Base-by-base conservation (phyloP, 1,140 invertebrate species). In the Brachionus sp. region DNA sequence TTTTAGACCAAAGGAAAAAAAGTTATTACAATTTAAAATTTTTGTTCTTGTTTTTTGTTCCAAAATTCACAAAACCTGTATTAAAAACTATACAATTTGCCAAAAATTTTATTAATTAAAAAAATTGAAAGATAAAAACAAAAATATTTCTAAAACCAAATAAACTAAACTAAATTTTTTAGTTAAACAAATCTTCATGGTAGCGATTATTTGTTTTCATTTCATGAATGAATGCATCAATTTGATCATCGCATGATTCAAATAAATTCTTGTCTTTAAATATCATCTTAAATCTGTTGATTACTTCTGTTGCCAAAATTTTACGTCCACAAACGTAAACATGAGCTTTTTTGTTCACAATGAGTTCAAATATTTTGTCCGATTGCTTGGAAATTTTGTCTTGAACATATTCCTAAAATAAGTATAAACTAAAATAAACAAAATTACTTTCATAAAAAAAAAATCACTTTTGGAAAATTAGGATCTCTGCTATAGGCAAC, bases 261-360 rank as follows among this genome's bases (percentile, higher is more conserved):
- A 57, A 57, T 57, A n/a, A 9, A 5, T 19, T 23, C 9, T 57
- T 57, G n/a, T 57, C 16, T 19, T 19, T 16, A 19, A 57, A 57
- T 19, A 57, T 23, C 19, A 23, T 7, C 16, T 9, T 57, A 16
- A 57, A 57, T 19, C 16, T 57, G 7, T 57, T 16, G 19, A 57
- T 42, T 7, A 99, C 97, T 88, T 99, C 97, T 66, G 94, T 92
- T 10, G 97, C 97, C 97, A 99, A 99, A 85, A 94, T 95, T 86
- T 95, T 93, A 91, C 99, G 97, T 84, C 98, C 98, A 90, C 98
- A 99, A 85, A 99, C 94, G 86, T 96, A 98, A 89, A 99, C 99
- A 77, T 99, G 91, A 88, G 98, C 95, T 19, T 95, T 96, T 87
- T 95, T 95, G 68, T 87, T 84, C 86, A 94, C 92, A 86, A 99